Conservation (phyloP, 2,113 vertebrate genomes). For the Lanius collurio region DNA sequence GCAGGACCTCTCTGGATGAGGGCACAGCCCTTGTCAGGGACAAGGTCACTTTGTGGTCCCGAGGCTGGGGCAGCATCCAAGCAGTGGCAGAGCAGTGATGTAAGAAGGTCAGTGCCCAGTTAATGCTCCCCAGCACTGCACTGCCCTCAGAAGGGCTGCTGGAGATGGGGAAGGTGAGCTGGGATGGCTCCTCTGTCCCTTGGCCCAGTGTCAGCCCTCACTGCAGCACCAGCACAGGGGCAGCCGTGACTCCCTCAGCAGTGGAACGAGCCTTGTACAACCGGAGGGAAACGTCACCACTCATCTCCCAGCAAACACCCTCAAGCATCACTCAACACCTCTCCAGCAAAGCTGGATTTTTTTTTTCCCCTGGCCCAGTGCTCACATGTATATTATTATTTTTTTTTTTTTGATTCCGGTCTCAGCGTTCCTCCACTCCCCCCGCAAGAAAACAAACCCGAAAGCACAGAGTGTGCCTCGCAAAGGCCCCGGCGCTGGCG, state of each 20-base stretch:
- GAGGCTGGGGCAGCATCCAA: neutral
- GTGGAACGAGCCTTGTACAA: fast-evolving
- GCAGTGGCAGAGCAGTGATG: fast-evolving
- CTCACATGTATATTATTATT: neutral
- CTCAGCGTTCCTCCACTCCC: neutral
- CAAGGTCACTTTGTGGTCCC: neutral
- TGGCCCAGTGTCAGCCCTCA: neutral
- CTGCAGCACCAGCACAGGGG: neutral
- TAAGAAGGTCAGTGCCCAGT: neutral
- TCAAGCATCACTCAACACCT: slow-evolving; percentile 19
- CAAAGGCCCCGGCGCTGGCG: neutral
- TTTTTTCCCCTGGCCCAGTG: neutral
- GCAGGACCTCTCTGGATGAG: neutral
- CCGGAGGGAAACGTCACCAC: neutral
- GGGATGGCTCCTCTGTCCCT: neutral
- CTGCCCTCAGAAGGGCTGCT: neutral
- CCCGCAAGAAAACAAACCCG: neutral
- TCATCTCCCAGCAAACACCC: neutral
- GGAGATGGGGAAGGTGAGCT: neutral
- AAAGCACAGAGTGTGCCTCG: slow-evolving; percentile 1
- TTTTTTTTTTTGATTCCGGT: neutral
- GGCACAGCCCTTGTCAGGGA: neutral
- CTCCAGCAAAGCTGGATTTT: neutral
- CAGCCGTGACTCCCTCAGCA: neutral
- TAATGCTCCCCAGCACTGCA: neutral